Evolutionary conservation across 23 tunicate genomes (phyloP).

Genomic region (Botrylloides violaceus): DNA sequence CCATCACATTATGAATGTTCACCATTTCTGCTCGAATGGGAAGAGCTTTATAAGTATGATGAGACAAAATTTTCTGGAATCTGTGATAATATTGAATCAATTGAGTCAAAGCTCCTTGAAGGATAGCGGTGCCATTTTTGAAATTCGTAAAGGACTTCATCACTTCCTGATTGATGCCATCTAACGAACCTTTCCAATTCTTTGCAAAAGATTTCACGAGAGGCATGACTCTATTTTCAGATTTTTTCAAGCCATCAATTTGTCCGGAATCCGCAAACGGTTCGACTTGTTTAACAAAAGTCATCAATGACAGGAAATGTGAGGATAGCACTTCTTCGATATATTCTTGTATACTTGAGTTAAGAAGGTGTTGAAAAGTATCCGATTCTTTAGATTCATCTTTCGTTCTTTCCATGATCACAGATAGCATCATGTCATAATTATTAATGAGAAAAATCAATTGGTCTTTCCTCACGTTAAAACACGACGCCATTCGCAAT

Average conservation of each 20-base stretch:
- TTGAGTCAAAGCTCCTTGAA: slow-evolving; percentile 87
- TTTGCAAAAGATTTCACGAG: slow-evolving; percentile 88
- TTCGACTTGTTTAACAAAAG: slow-evolving; percentile 88
- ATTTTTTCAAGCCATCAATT: slow-evolving; percentile 31
- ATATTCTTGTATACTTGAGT: slow-evolving; percentile 71
- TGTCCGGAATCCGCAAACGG: slow-evolving; percentile 64
- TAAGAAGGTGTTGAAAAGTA: slow-evolving; percentile 80
- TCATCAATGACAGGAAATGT: slow-evolving; percentile 81
- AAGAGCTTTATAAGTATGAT: slow-evolving; percentile 61
- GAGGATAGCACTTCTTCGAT: slow-evolving; percentile 86
- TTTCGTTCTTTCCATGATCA: slow-evolving; percentile 69
- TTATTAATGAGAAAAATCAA: slow-evolving; percentile 92
- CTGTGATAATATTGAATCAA: slow-evolving; percentile 86
- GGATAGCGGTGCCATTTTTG: slow-evolving; percentile 82
- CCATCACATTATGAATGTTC: slow-evolving; percentile 92
- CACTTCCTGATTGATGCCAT: slow-evolving; percentile 72
- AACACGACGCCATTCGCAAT: slow-evolving; percentile 72
- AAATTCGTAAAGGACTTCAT: slow-evolving; percentile 82
- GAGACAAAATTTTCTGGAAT: slow-evolving; percentile 77
- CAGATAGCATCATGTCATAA: slow-evolving; percentile 96
- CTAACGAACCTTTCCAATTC: slow-evolving; percentile 86
- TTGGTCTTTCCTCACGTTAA: slow-evolving; percentile 69
- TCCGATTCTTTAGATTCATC: slow-evolving; percentile 87
- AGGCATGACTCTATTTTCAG: slow-evolving; percentile 68
- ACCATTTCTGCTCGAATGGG: slow-evolving; percentile 76